These are phyloP conservation scores for Troides oblongomaculatus DNA, from an alignment of 2,888 invertebrate genomes.

Conservation along the genomic window DNA sequence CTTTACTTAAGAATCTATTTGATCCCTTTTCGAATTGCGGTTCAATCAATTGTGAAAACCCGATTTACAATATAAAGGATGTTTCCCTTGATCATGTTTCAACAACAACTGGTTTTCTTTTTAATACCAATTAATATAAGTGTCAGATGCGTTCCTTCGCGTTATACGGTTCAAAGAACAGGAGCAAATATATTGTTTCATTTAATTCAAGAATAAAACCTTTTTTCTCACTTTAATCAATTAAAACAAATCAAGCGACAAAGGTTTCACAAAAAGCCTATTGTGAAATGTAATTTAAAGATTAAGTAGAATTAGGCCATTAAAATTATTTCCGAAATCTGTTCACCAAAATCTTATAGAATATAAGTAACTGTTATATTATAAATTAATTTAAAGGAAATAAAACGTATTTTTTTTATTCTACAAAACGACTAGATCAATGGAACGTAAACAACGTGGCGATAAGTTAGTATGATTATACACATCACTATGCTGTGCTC, in stretches of 20 bases:
- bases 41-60: constrained; percentile 8
- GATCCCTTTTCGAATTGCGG: constrained; percentile 1
- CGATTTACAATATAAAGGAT: not conserved
- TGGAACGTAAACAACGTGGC: no score
- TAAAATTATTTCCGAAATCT: no score
- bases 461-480: no score
- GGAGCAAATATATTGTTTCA: constrained; percentile 1
- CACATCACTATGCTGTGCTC: no score
- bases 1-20: constrained; percentile 11
- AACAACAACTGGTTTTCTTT: not conserved
- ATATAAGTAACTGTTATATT: no score
- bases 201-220: not conserved
- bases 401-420: no score
- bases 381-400: no score
- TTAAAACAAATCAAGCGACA: not conserved
- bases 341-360: no score
- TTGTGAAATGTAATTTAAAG: not conserved
- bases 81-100: not conserved
- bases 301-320: no score
- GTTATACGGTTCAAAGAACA: constrained; percentile 4
- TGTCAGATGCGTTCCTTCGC: not conserved
- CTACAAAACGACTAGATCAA: no score
- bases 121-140: constrained; percentile 11
- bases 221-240: not conserved
- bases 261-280: not conserved